phyloP scores from a whole-genome alignment of 2,113 vertebrate genomes.

The Lota lota region DNA sequence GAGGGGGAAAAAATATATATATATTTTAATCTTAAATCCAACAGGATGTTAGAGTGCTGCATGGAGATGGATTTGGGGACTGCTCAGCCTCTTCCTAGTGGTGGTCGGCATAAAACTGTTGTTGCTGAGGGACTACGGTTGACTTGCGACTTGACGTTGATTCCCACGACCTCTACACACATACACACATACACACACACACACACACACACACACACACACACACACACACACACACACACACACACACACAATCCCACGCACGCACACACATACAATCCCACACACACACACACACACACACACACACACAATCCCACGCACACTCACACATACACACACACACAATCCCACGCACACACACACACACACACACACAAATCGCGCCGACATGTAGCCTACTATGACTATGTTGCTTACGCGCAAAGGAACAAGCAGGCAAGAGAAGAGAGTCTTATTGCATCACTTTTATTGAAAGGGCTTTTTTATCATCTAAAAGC shows the following conservation, averaged over 20 bases:
- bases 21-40: too few species aligned
- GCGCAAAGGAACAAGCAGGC: neutral
- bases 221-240: slow-evolving; percentile 26
- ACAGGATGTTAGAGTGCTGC: too few species aligned
- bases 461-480: slow-evolving; percentile 54
- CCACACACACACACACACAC: slow-evolving; percentile 44
- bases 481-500: slow-evolving; percentile 32
- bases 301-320: slow-evolving; percentile 5
- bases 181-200: neutral
- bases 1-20: too few species aligned
- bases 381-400: too few species aligned
- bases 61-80: neutral
- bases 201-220: slow-evolving; percentile 20
- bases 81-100: neutral
- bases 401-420: slow-evolving; percentile 9
- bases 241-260: slow-evolving; percentile 8
- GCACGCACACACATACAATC: neutral
- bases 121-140: too few species aligned
- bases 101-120: too few species aligned
- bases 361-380: too few species aligned
- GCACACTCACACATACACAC: too few species aligned
- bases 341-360: too few species aligned
- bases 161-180: slow-evolving; percentile 75
- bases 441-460: slow-evolving; percentile 48
- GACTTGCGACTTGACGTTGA: slow-evolving; percentile 33